Percentiles rank a stretch among this genome's conserved stretches.
Conservation (phyloP, 2,888 invertebrate genomes). For the Rotaria socialis region DNA sequence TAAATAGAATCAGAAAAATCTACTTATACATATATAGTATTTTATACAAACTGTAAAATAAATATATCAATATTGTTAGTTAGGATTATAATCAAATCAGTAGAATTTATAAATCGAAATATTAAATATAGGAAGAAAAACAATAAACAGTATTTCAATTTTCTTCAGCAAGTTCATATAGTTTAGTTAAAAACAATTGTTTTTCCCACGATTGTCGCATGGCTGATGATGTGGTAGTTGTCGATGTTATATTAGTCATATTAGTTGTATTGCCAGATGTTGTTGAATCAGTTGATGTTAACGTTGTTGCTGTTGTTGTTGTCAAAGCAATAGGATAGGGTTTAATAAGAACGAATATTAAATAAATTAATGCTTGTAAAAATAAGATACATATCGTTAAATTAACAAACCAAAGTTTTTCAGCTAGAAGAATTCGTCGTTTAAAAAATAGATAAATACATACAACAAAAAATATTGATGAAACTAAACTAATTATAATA, state of each 20-base stretch:
- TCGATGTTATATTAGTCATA: not conserved
- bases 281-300: not conserved
- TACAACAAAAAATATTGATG: not conserved
- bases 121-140: not conserved
- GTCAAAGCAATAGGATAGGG: not conserved
- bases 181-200: not conserved
- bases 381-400: not conserved
- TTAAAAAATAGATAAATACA: not conserved
- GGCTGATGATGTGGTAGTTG: not conserved
- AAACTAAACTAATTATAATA: not conserved
- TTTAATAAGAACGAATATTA: conserved; percentile 7
- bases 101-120: not conserved
- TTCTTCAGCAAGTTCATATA: not conserved
- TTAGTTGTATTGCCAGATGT: not conserved
- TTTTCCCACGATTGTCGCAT: not conserved
- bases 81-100: not conserved
- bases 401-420: conserved; percentile 27
- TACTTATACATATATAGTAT: too few relatives aligned
- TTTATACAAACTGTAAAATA: too few relatives aligned
- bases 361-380: conserved; percentile 3
- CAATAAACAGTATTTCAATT: not conserved
- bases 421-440: not conserved
- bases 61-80: not conserved
- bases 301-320: not conserved
- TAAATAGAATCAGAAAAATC: too few relatives aligned